Percentiles rank a stretch among this genome's conserved stretches.
Evolutionary conservation across 2,888 invertebrate genomes (phyloP).

Genomic region (Erebia aethiops): DNA sequence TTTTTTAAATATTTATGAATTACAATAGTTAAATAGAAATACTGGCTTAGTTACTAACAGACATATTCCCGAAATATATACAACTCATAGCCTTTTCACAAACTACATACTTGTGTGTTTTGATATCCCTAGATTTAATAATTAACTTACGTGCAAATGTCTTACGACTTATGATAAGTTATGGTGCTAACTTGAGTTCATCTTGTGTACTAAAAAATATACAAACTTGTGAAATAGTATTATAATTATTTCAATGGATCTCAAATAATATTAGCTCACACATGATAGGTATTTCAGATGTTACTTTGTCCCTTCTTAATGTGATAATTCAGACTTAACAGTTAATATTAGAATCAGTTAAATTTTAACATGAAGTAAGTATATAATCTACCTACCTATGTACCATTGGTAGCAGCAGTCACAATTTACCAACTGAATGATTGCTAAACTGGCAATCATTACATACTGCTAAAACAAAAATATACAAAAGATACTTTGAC

Average conservation of each 20-base stretch:
- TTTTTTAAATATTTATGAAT: conserved; percentile 25
- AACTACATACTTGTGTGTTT: conserved; percentile 26
- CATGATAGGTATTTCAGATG: background rate
- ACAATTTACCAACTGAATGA: background rate
- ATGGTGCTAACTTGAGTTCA: conserved; percentile 23
- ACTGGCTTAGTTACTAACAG: conserved; percentile 44
- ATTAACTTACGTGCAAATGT: conserved; percentile 31
- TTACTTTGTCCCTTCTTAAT: too few species aligned
- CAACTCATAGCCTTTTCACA: conserved; percentile 38
- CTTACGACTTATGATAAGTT: conserved; percentile 1
- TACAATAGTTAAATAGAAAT: conserved; percentile 49
- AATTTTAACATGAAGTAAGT: too few species aligned
- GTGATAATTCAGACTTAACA: too few species aligned
- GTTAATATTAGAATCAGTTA: too few species aligned
- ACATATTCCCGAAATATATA: conserved; percentile 37
- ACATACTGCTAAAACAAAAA: background rate
- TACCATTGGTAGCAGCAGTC: background rate
- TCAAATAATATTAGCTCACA: conserved; percentile 2
- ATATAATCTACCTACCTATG: too few species aligned
- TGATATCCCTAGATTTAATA: conserved; percentile 23
- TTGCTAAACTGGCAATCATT: background rate
- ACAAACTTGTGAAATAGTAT: background rate
- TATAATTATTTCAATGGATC: background rate
- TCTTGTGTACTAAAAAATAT: background rate
- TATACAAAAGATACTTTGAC: background rate